Conservation (phyloP, 2,797 vertebrate species). For the Hylomyscus alleni region DNA sequence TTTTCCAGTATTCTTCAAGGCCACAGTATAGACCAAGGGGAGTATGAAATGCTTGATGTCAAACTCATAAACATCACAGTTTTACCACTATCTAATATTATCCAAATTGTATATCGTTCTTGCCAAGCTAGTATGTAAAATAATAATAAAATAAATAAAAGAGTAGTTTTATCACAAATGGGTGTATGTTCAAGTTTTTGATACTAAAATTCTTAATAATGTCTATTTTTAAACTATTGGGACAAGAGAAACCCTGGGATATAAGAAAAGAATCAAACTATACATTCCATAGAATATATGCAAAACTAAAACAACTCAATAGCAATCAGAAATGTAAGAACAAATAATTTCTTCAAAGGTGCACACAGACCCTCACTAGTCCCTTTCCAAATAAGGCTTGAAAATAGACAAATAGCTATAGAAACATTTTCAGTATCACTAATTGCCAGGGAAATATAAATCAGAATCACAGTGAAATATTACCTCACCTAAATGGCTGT, state of each 20-base stretch:
- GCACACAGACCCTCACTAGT: not conserved
- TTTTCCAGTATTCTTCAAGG: not conserved
- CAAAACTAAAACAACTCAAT: not conserved
- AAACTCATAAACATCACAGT: not conserved
- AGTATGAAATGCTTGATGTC: not conserved
- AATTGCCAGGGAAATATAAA: not conserved
- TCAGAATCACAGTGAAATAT: not conserved
- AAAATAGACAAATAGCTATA: not conserved
- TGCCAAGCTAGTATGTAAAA: constrained; percentile 38
- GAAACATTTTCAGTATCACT: not conserved
- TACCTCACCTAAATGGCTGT: not conserved
- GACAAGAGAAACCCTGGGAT: not conserved
- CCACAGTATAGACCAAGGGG: not conserved
- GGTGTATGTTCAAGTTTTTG: not conserved
- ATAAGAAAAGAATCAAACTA: not conserved
- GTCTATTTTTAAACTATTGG: not conserved
- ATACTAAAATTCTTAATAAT: not conserved
- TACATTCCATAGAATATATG: not conserved
- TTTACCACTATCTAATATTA: not conserved
- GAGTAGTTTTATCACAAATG: not conserved
- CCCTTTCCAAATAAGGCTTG: not conserved
- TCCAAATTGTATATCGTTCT: constrained; percentile 39
- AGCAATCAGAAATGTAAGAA: not conserved
- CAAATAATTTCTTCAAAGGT: not conserved
- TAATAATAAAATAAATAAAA: not conserved